Evolutionary conservation across 2,797 vertebrate species (phyloP).

Genomic region (Huso huso): DNA sequence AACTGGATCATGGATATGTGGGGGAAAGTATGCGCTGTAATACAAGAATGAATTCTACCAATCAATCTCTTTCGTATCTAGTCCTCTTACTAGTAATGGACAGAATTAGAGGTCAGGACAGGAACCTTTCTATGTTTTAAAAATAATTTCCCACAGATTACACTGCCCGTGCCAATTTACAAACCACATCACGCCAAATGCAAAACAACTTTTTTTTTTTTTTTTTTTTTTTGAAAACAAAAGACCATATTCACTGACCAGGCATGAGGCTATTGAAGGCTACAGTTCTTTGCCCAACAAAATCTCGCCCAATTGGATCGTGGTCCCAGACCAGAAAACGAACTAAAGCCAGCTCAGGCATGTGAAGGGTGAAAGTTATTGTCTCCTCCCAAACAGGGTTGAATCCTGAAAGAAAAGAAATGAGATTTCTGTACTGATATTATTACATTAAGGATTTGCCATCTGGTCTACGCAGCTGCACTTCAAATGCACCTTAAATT

Average conservation of each 20-base stretch:
- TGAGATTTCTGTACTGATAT: not conserved
- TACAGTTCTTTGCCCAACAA: slow-evolving; percentile 91
- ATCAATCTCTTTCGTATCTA: too few species aligned
- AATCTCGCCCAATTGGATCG: slow-evolving; percentile 92
- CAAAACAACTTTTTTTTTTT: too few species aligned
- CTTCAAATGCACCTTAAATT: not conserved
- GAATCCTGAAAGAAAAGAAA: slow-evolving; percentile 66
- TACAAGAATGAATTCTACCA: too few species aligned
- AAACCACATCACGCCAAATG: too few species aligned
- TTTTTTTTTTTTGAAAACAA: too few species aligned
- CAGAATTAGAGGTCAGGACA: too few species aligned
- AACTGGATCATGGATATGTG: too few species aligned
- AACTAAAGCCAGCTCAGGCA: slow-evolving; percentile 89
- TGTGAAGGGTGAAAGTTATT: slow-evolving; percentile 88
- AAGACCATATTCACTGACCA: slow-evolving; percentile 51
- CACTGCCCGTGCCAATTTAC: too few species aligned
- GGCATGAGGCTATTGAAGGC: slow-evolving; percentile 92
- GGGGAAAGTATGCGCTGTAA: too few species aligned
- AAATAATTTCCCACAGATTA: too few species aligned
- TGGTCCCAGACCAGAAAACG: slow-evolving; percentile 97
- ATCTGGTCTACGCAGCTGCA: not conserved
- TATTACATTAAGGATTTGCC: not conserved
- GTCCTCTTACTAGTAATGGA: too few species aligned
- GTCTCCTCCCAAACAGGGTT: slow-evolving; percentile 98
- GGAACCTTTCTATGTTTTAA: too few species aligned